Percentiles rank a stretch among this genome's conserved stretches.
Evolutionary conservation across 1,140 invertebrate species (phyloP).

Genomic region (Atta colombica): DNA sequence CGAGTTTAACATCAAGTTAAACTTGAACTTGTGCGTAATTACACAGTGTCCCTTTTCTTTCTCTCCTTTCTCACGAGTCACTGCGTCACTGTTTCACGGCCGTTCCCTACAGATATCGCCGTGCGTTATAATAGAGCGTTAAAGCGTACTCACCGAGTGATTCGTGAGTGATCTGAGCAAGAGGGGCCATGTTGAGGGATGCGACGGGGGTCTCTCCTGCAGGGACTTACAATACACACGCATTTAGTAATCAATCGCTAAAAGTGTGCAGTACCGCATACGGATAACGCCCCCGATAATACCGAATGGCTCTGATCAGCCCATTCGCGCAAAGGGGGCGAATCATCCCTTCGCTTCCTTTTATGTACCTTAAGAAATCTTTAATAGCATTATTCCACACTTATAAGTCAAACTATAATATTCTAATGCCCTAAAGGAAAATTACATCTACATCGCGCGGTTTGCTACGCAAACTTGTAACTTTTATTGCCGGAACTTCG

Average conservation of each 20-base stretch:
- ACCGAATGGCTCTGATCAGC: constrained; percentile 69
- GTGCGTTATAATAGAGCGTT: constrained; percentile 75
- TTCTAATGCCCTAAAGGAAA: not conserved
- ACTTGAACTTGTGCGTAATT: not conserved
- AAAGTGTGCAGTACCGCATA: constrained; percentile 73
- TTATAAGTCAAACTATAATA: constrained; percentile 63
- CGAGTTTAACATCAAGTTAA: constrained; percentile 16
- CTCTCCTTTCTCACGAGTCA: constrained; percentile 16
- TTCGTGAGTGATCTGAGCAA: constrained; percentile 89
- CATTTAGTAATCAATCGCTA: constrained; percentile 87
- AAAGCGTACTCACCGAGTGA: constrained; percentile 88
- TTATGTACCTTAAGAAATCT: constrained; percentile 72
- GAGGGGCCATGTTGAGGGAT: constrained; percentile 89
- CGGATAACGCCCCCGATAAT: constrained; percentile 68
- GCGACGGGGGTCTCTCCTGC: constrained; percentile 89
- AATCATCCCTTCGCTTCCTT: constrained; percentile 55
- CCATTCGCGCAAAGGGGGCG: constrained; percentile 52
- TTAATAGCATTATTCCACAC: constrained; percentile 58
- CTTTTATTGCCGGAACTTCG: not conserved
- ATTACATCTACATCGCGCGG: not conserved
- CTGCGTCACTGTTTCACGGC: constrained; percentile 49
- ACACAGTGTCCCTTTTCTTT: constrained; percentile 31
- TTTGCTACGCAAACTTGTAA: constrained; percentile 6
- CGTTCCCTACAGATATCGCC: constrained; percentile 78
- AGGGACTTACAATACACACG: constrained; percentile 86